Evolutionary conservation across 64 coral and sea anemone genomes (phyloP), one percentile per base, ranked within the genome.

Genomic region (Pocillopora verrucosa): DNA sequence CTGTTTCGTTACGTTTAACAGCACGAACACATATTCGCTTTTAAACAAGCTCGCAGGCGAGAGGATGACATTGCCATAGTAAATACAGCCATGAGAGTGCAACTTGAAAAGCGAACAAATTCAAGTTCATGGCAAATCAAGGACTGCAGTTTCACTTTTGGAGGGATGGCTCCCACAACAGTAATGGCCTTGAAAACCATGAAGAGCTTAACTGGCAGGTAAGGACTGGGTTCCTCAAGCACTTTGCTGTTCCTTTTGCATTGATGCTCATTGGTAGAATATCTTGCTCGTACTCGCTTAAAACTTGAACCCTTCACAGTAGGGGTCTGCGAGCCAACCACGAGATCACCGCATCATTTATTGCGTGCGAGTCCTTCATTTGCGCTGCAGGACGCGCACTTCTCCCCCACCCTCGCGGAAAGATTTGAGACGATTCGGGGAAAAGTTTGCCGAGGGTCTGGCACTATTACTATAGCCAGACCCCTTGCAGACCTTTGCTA

Each of bases 11-110:
- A 15, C 56, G n/a, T 61, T 87, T 61, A 36, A 13, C 12, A 96
- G 95, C 58, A 88, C 57, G 91, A 93, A 78, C 93, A 93, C 34
- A 74, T 96, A n/a, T 96, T 90, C 30, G 83, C 91, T 12, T 96
- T 90, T 83, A 96, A 96, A 61, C 95, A 96, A 96, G 91, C 95
- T 84, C 82, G 92, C 9, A 82, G 95, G 17, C 95, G 95, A 16
- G 95, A 96, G 73, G 95, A 93, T 25, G 95, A 96, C 60, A 93
- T 93, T 65, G 95, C 95, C 64, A 96, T 96, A 63, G 95, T 93
- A 7, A 96, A 96, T 80, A 85, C 95, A 74, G 91, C 91, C 36
- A 93, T 96, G 91, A 89, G 88, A 60, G 95, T 96, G 77, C 57
- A 73, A 65, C 62, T 97, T 57, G 88, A 88, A 60, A 82, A 56